Evolutionary conservation across 2,113 vertebrate species (phyloP).

Genomic region (Carollia perspicillata): DNA sequence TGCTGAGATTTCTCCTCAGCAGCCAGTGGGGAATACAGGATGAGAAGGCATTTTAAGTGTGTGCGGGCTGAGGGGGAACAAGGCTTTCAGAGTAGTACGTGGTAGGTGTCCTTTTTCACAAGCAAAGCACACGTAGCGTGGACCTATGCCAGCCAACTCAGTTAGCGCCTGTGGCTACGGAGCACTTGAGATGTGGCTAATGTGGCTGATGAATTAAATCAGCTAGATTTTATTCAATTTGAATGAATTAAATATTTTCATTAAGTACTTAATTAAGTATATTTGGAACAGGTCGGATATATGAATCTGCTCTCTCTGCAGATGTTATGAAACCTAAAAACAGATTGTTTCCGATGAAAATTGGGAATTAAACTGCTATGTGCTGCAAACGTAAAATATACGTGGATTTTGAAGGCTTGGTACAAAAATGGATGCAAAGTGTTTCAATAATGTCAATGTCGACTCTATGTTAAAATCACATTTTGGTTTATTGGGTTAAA

Average conservation of each 20-base stretch:
- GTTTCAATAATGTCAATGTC: background rate
- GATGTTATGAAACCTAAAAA: slow-evolving; percentile 19
- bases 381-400: background rate
- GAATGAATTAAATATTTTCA: background rate
- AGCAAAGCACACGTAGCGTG: background rate
- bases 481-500: background rate
- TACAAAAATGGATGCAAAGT: background rate
- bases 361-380: background rate
- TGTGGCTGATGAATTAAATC: background rate
- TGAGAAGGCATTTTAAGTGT: background rate
- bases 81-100: background rate
- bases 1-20: background rate
- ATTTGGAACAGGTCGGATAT: background rate
- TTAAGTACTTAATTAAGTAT: background rate
- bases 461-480: background rate
- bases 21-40: background rate
- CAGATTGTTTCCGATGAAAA: slow-evolving; percentile 8
- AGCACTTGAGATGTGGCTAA: background rate
- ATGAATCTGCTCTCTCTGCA: background rate
- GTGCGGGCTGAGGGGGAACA: background rate
- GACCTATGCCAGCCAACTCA: background rate
- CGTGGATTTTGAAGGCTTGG: background rate
- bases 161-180: background rate
- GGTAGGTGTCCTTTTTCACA: background rate
- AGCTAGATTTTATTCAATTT: background rate